Conservation (phyloP, 2,888 invertebrate genomes). For the Hoplodrina blanda region DNA sequence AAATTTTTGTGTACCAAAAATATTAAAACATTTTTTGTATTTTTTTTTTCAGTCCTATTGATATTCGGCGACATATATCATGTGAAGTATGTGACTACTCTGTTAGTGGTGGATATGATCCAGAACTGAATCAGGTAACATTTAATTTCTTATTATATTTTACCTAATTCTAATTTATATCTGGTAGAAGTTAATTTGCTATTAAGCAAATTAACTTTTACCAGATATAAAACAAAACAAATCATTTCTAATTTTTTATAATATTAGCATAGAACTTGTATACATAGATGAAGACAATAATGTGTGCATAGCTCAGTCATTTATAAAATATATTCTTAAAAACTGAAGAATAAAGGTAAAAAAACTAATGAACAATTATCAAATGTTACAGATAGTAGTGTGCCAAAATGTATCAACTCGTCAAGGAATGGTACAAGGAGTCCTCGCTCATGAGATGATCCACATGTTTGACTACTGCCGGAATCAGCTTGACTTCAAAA, state of each 20-base stretch:
- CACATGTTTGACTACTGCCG: constrained; percentile 99
- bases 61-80: constrained; percentile 96
- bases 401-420: constrained; percentile 96
- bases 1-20: no score
- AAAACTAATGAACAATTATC: neutral
- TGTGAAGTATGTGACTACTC: constrained; percentile 97
- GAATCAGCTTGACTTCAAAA: constrained; percentile 96
- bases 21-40: neutral
- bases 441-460: constrained; percentile 97
- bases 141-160: neutral
- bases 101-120: constrained; percentile 98
- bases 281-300: no score
- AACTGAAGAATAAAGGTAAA: neutral
- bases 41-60: constrained; percentile 92
- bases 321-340: no score
- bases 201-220: no score
- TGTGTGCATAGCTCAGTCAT: no score
- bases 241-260: no score
- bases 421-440: constrained; percentile 94
- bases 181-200: no score
- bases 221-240: no score
- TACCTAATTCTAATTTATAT: neutral
- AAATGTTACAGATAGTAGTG: constrained; percentile 93
- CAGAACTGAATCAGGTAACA: constrained; percentile 93
- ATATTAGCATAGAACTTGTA: no score